These are phyloP conservation scores for Timandra comae DNA, from an alignment of 2,888 invertebrate genomes.

Conservation along the genomic window DNA sequence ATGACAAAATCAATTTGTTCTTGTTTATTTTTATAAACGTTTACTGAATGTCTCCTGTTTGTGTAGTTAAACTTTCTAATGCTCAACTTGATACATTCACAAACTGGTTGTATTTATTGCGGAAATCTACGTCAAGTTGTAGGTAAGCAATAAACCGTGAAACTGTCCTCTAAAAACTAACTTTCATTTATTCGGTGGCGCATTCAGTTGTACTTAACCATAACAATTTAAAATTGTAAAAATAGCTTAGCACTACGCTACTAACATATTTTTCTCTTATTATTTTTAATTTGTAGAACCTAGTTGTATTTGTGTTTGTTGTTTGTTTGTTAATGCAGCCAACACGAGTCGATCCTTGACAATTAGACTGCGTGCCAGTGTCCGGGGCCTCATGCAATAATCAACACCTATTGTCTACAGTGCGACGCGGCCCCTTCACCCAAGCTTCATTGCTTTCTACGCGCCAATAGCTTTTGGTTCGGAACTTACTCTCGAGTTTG, in stretches of 20 bases:
- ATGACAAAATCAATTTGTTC: too few relatives aligned
- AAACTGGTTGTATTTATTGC: conserved; percentile 12
- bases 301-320: conserved; percentile 13
- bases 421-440: conserved; percentile 74
- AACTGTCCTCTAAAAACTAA: conserved; percentile 9
- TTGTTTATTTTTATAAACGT: too few relatives aligned
- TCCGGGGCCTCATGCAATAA: conserved; percentile 70
- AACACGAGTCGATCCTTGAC: conserved; percentile 40
- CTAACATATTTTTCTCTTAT: too few relatives aligned
- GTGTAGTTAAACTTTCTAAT: conserved; percentile 9
- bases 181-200: conserved; percentile 12
- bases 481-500: conserved; percentile 96
- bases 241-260: too few relatives aligned
- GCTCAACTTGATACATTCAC: conserved; percentile 4
- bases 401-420: conserved; percentile 59
- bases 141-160: conserved; percentile 10
- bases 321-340: conserved; percentile 50
- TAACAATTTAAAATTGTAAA: too few relatives aligned
- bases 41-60: too few relatives aligned
- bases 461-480: conserved; percentile 66
- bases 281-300: too few relatives aligned
- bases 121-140: conserved; percentile 6
- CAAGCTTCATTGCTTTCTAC: conserved; percentile 71
- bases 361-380: conserved; percentile 26
- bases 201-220: too few relatives aligned